Base-by-base conservation (phyloP, 2,113 vertebrate genomes). In the Aphyosemion australe region DNA sequence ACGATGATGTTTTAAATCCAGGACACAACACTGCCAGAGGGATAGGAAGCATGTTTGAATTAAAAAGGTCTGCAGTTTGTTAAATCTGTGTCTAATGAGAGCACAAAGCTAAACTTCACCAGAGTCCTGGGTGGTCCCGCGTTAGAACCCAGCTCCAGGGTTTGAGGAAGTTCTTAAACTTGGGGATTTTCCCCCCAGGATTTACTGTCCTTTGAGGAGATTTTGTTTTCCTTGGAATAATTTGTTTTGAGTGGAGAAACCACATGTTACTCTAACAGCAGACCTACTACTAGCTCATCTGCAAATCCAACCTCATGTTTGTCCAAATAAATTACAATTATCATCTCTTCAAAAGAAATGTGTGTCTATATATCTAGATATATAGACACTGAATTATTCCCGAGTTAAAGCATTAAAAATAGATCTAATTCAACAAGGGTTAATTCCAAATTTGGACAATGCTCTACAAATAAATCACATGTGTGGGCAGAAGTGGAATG, bases 81-180 rank as follows among this genome's bases (percentile, higher is more conserved):
- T n/a, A 31, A 31, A 57, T 64, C 46, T 47, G 20, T 18, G 34
- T 46, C 43, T 54, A 9, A 50, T 47, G 21, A 53, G 49, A 10
- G 90, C 73, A 8, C 72, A 77, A 37, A 93, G 72, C 74, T 84
- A 91, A 45, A 88, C 77, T 75, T 87, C 79, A 43, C 88, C 92
- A 92, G 34, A 93, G 79, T 18, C 89, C 87, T 58, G 41, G 6
- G 12, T 37, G 18, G 12, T n/a, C 14, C 8, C 15, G 8, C 10
- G 32, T 34, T 34, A 8, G 16, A 32, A 53, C 7, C 32, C 15
- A 18, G 7, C 15, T 21, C 31, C 15, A 10, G 31, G 16, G 31
- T 18, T n/a, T 32, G 31, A 37, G 52, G 52, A 18, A n/a, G 52
- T 34, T n/a, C 4, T 55, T 4, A 74, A 79, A 85, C 74, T n/a